phyloP scores from a whole-genome alignment of 2,113 vertebrate species.

The Elachura formosa region DNA sequence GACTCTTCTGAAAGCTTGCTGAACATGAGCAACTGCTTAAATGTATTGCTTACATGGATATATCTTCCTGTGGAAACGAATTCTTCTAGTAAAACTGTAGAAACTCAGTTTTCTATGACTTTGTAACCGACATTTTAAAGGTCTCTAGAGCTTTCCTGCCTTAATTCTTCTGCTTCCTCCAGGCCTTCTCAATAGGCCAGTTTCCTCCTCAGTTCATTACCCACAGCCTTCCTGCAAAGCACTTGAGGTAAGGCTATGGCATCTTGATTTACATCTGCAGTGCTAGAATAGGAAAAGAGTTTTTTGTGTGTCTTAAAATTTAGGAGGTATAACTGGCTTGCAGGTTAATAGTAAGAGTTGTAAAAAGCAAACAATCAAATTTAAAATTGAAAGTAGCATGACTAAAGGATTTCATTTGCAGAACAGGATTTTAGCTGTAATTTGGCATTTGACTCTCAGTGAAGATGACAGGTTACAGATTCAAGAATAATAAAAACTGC shows the following conservation, averaged over 20 bases:
- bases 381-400: constrained; percentile 55
- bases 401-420: constrained; percentile 50
- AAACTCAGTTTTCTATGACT: neutral
- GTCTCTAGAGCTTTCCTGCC: neutral
- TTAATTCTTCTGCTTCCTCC: neutral
- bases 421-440: constrained; percentile 36
- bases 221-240: neutral
- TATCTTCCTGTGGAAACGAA: neutral
- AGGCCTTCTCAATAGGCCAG: neutral
- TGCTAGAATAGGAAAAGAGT: neutral
- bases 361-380: constrained; percentile 47
- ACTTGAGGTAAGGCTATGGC: neutral
- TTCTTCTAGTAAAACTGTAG: neutral
- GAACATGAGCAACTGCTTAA: neutral
- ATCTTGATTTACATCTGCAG: neutral
- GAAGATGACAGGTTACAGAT: constrained; percentile 15
- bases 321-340: neutral
- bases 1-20: neutral
- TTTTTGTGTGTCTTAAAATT: neutral
- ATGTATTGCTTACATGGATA: neutral
- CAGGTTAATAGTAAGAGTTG: neutral
- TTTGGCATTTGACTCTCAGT: constrained; percentile 27
- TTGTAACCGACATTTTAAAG: neutral
- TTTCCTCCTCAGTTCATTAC: neutral
- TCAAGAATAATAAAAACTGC: constrained; percentile 32